Evolutionary conservation across 2,888 invertebrate genomes (phyloP).

Genomic region (Cryptocephalus primarius): DNA sequence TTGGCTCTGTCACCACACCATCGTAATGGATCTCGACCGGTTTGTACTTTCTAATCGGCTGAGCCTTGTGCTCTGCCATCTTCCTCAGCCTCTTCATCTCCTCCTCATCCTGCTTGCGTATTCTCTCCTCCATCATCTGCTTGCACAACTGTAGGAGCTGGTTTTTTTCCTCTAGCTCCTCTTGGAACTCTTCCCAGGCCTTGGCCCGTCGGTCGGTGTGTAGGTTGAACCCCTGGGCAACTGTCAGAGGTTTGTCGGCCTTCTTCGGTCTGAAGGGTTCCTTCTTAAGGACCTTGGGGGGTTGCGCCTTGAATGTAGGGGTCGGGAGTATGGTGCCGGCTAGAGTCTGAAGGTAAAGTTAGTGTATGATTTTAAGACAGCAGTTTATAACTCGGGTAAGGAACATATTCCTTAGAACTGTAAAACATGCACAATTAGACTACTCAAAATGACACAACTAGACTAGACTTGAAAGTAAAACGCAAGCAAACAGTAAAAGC

Average conservation of each 20-base stretch:
- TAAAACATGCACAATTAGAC: no score
- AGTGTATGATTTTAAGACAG: no score
- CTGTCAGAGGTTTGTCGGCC: slow-evolving; percentile 36
- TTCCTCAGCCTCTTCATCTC: slow-evolving; percentile 44
- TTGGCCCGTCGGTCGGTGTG: slow-evolving; percentile 52
- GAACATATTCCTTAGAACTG: no score
- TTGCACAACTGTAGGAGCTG: slow-evolving; percentile 26
- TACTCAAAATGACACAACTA: no score
- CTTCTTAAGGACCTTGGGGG: slow-evolving; percentile 48
- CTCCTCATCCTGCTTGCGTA: slow-evolving; percentile 37
- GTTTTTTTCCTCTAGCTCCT: slow-evolving; percentile 44
- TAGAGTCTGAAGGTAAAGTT: neutral
- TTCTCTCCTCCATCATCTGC: slow-evolving; percentile 8
- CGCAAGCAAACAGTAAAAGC: no score
- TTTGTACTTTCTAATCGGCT: slow-evolving; percentile 45
- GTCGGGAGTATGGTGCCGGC: neutral
- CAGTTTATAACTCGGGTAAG: no score
- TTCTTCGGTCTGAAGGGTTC: slow-evolving; percentile 55
- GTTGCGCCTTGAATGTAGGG: slow-evolving; percentile 48
- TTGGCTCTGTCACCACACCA: slow-evolving; percentile 49
- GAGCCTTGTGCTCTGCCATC: slow-evolving; percentile 49
- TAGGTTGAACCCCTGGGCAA: slow-evolving; percentile 46
- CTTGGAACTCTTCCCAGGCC: slow-evolving; percentile 51
- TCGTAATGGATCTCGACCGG: slow-evolving; percentile 44
- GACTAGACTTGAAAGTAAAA: no score